Base-by-base conservation (phyloP, 2,797 vertebrate genomes). In the Tenualosa thibaudeaui region DNA sequence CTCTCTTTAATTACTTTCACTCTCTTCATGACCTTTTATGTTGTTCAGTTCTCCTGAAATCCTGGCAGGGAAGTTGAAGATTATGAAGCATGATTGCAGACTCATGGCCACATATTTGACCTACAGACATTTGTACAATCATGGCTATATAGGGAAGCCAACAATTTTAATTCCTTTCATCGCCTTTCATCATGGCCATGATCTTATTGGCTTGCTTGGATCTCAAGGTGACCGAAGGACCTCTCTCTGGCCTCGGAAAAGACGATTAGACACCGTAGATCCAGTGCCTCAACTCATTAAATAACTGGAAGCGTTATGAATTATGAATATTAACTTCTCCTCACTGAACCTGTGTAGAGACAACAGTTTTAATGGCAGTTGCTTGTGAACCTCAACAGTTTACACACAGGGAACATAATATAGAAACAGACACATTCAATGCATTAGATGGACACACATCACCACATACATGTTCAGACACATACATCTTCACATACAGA, bases 41-140 rank as follows among this genome's bases (percentile, higher is more conserved):
- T 78, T 46, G 40, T 22, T 19, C 19, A 46, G 71, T 43, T 43
- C 3, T 43, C 40, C 40, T 78, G 40, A 46, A 46, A 78, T 17
- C 71, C 40, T 78, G 17, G 13, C 71, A 46, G 37, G 58, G 7
- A n/a, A 62, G 58, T 9, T 1, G 37, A 19, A 78, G 71, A 78
- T 78, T 78, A 78, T 78, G 4, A 46, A 46, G 71, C 71, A 78
- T 78, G 71, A 46, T 13, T 78, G 71, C 15, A 78, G 37, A 78
- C 71, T 15, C 71, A 46, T 78, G 71, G 71, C 71, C 71, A 43
- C 71, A 46, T 78, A 78, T 46, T 46, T 78, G 71, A 78, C 71
- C 71, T 43, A 46, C 71, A 78, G 71, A 78, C 71, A 78, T 40
- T 46, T 43, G 40, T 46, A 19, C 71, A 17, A 17, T 43, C 17